Evolutionary conservation across 2,888 invertebrate genomes (phyloP).

Genomic region (Gerris lacustris): DNA sequence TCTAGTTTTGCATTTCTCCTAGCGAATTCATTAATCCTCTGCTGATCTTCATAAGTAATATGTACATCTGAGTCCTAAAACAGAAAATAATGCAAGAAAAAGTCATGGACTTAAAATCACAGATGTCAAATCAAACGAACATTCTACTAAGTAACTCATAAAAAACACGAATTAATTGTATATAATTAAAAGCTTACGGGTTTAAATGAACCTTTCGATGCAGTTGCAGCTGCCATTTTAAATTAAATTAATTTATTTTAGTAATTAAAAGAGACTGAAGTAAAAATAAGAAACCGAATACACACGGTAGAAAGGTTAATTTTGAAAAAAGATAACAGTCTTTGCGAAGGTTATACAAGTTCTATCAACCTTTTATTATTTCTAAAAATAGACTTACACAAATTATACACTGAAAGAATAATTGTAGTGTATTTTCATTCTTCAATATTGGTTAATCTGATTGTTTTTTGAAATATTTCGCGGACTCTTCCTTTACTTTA

Average conservation of each 20-base stretch:
- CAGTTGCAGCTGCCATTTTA: neutral
- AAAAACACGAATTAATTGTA: neutral
- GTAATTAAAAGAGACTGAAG: neutral
- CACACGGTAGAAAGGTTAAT: too few relatives aligned
- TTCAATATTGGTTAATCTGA: too few relatives aligned
- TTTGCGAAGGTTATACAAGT: too few relatives aligned
- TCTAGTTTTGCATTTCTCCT: constrained; percentile 83
- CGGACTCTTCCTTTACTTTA: too few relatives aligned
- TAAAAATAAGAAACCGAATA: too few relatives aligned
- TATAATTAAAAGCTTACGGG: neutral
- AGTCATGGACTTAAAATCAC: constrained; percentile 6
- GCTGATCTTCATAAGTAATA: constrained; percentile 92
- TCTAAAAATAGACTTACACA: too few relatives aligned
- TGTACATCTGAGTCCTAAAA: constrained; percentile 76
- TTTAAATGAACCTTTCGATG: neutral
- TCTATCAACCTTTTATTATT: too few relatives aligned
- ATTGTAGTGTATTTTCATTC: too few relatives aligned
- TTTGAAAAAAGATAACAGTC: too few relatives aligned
- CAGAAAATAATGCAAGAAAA: constrained; percentile 12
- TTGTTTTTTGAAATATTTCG: too few relatives aligned
- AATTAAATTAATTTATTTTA: neutral
- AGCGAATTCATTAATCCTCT: constrained; percentile 94
- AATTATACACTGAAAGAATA: too few relatives aligned
- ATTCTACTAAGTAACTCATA: neutral
- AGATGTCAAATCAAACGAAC: neutral